A percentile compares a stretch with the other conserved stretches of the same genome.
Conservation (phyloP, 2,888 invertebrate genomes). For the Heteromurus nitidus region DNA sequence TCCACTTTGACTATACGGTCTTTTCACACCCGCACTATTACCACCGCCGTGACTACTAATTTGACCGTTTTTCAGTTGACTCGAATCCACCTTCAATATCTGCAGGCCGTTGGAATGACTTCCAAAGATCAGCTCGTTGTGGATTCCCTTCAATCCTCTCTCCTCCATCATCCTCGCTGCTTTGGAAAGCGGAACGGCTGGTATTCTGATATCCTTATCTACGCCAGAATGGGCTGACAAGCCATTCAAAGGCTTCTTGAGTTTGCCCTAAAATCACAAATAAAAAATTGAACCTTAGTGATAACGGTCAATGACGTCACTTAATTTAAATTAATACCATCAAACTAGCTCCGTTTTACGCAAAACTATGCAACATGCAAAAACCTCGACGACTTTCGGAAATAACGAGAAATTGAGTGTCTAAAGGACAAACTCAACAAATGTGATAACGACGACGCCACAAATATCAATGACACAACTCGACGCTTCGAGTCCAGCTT, state of each 20-base stretch:
- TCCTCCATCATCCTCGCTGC: slow-evolving; percentile 54
- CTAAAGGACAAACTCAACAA: no score
- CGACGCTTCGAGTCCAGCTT: no score
- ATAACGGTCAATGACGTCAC: no score
- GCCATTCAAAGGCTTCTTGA: slow-evolving; percentile 60
- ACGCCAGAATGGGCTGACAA: slow-evolving; percentile 42
- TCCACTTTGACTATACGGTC: slow-evolving; percentile 44
- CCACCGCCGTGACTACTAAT: slow-evolving; percentile 25
- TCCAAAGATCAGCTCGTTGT: slow-evolving; percentile 51
- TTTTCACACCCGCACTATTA: slow-evolving; percentile 25
- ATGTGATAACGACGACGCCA: no score
- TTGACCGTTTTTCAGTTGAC: slow-evolving; percentile 59
- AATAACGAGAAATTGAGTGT: no score
- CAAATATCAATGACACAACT: no score
- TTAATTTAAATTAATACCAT: no score
- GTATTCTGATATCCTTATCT: slow-evolving; percentile 29
- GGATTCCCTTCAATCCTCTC: slow-evolving; percentile 9
- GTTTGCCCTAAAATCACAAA: slow-evolving; percentile 57
- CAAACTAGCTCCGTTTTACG: no score
- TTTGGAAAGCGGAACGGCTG: slow-evolving; percentile 29
- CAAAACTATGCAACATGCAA: no score
- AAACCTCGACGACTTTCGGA: no score
- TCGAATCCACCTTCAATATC: slow-evolving; percentile 67
- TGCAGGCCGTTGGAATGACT: slow-evolving; percentile 65
- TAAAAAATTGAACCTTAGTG: no score